phyloP scores from a whole-genome alignment of 2,797 vertebrate genomes.

The Danio kyathit region DNA sequence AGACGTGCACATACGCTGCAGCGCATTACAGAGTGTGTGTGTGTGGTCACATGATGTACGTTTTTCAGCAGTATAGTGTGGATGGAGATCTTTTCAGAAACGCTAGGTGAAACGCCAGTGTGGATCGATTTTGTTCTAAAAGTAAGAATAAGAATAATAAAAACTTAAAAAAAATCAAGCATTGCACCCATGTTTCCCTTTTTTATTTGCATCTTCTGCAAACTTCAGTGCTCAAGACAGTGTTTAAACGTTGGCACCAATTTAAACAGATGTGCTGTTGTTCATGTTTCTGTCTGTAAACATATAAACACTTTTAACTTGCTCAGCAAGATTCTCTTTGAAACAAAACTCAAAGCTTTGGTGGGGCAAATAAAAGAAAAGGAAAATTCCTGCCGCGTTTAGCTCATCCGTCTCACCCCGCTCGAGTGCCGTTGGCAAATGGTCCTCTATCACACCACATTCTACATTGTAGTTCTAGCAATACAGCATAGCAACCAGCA shows the following conservation, averaged over 20 bases:
- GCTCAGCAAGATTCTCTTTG: neutral
- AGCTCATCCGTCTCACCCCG: neutral
- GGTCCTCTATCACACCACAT: slow-evolving; percentile 79
- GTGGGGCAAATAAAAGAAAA: neutral
- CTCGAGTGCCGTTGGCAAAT: slow-evolving; percentile 73
- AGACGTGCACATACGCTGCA: no score
- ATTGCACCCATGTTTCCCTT: neutral
- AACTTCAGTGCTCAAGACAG: neutral
- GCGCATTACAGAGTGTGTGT: no score
- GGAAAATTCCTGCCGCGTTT: neutral
- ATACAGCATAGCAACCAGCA: slow-evolving; percentile 87
- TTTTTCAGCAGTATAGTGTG: no score
- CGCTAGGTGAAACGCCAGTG: no score
- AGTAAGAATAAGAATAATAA: no score
- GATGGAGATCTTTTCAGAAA: no score
- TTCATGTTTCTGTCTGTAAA: neutral
- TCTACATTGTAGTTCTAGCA: slow-evolving; percentile 82
- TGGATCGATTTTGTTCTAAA: no score
- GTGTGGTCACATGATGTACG: no score
- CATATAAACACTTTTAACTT: neutral
- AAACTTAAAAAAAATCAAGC: no score
- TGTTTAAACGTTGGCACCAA: neutral
- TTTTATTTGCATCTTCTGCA: neutral
- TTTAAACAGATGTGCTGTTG: slow-evolving; percentile 7
- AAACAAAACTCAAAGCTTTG: no score